Percentiles rank a stretch among this genome's conserved stretches.
Conservation (phyloP, 2,888 invertebrate genomes). For the Dermolepida albohirtum region DNA sequence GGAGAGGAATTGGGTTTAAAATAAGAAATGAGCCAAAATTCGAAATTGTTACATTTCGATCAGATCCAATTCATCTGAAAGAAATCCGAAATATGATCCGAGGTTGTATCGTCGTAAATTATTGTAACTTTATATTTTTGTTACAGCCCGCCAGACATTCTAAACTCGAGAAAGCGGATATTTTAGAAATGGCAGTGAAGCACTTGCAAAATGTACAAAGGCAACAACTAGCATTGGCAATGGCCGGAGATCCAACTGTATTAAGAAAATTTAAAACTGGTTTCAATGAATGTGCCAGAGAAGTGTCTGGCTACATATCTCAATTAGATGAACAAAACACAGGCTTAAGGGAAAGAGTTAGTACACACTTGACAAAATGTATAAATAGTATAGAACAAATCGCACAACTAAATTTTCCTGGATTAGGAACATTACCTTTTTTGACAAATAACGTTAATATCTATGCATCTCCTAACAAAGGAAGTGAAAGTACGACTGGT, state of each 20-base stretch:
- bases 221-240: constrained; percentile 85
- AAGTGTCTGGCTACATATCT: constrained; percentile 82
- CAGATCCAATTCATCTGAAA: no score
- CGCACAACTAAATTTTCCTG: constrained; percentile 59
- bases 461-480: constrained; percentile 48
- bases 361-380: constrained; percentile 82
- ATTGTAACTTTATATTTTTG: constrained; percentile 42
- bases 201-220: constrained; percentile 90
- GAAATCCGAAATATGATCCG: no score
- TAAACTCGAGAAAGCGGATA: constrained; percentile 96
- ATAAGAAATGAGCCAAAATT: no score
- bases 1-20: no score
- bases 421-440: constrained; percentile 55
- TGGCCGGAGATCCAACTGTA: constrained; percentile 86
- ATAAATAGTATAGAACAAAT: constrained; percentile 71
- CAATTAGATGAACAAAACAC: constrained; percentile 80
- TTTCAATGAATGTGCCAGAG: constrained; percentile 89
- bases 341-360: constrained; percentile 77
- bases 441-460: constrained; percentile 49
- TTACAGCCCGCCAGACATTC: constrained; percentile 91
- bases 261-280: constrained; percentile 88
- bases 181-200: constrained; percentile 94
- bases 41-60: no score
- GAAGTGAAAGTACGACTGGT: constrained; percentile 56
- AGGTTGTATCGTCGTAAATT: no score